Evolutionary conservation across 1,140 invertebrate species (phyloP), one percentile per base, ranked within the genome.

Genomic region (Lepidurus apus): DNA sequence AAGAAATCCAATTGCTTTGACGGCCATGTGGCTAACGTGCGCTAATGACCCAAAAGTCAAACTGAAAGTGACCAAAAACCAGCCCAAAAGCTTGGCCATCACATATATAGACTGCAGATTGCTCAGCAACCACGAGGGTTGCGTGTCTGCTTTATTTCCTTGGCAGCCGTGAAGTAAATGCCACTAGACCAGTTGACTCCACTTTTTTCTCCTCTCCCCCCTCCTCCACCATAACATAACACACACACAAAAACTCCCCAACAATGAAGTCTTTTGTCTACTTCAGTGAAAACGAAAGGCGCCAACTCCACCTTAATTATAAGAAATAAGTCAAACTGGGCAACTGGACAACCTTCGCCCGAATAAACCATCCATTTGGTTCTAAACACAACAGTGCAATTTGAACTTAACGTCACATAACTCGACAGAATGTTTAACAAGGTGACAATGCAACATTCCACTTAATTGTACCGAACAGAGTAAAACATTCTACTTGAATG

Each of bases 71-170:
- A 65, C 53, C 53, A 65, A 65, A 65, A 65, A 65, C 53, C 3
- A n/a, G 17, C 53, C 53, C 53, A 0, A 9, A 9, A 65, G 9
- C 13, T 21, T 7, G 7, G 9, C 53, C 13, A 65, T 34, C 17
- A 65, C 53, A n/a, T n/a, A 65, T 21, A 13, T 7, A 21, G 7
- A 21, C 53, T 17, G 53, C 53, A 65, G 53, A 65, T 65, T 65
- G 53, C 53, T 65, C 53, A 65, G 53, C 53, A 65, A 65, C 53
- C 17, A 65, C 53, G 17, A 7, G 53, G 7, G 53, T 65, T 65
- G 53, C 53, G 53, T 65, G 53, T 65, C 53, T 65, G 53, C 53
- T 65, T 65, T 65, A 65, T 65, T 65, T 65, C 53, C 53, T 65
- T 21, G 53, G 53, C 53, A 65, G 53, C 53, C 21, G 53, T 65